Evolutionary conservation across 2,113 vertebrate genomes (phyloP), one percentile per base, ranked within the genome.

Genomic region (Phyllopteryx taeniolatus): DNA sequence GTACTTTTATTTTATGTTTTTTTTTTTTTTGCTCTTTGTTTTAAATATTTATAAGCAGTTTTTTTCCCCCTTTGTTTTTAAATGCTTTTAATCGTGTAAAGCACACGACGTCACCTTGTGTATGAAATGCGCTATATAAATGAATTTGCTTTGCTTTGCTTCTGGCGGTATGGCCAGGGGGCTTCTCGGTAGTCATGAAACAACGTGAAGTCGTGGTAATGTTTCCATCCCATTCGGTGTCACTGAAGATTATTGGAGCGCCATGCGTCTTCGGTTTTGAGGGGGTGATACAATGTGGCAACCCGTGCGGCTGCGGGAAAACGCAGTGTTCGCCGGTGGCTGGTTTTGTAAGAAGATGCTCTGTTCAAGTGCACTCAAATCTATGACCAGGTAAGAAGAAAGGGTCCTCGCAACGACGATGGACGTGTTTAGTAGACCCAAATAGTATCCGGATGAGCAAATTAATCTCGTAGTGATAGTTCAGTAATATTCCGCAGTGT

Each of bases 261-360:
- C 22, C 44, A 33, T 81, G 78, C 78, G 79, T 83, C 80, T 79
- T 67, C 70, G 66, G 57, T 60, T 60, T 7, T 39, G 74, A 75
- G 70, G 78, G 70, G 70, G 35, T 62, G 68, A 54, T 67, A 4
- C 0, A 14, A 49, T 19, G 73, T 62, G 22, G 54, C 3, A 12
- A 70, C 61, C 66, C 9, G 15, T 67, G 76, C 75, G 73, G 82
- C 79, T 83, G 79, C 72, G 59, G 67, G 42, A 65, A 22, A 44
- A 65, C 22, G 11, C 62, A 13, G 13, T 20, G 8, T 0, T 0
- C 83, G 77, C 75, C 10, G 13, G 46, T 57, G 78, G 39, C 33
- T 17, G 57, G 66, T 57, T 35, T 7, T 14, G 62, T 20, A 15
- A 20, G 42, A 43, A 17, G 57, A 65, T 12, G 1, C 1, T 62